Conservation (phyloP, 2,113 vertebrate species). For the Hemicordylus capensis region DNA sequence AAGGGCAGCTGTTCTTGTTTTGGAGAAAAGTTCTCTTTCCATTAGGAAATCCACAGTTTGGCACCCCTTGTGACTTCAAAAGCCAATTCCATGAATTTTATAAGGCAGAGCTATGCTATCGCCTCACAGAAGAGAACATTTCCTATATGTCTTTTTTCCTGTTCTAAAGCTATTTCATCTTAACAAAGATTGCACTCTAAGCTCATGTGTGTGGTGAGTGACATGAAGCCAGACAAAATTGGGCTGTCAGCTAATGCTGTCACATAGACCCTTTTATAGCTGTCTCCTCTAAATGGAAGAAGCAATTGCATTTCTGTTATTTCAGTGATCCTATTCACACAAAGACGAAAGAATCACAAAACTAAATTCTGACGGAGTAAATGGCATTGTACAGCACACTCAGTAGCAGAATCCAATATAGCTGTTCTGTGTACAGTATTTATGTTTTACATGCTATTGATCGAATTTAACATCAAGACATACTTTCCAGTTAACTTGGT, state of each 20-base stretch:
- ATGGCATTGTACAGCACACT: constrained; percentile 7
- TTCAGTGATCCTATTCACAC: constrained; percentile 16
- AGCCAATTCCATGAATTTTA: constrained; percentile 18
- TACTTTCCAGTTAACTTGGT: constrained; percentile 19
- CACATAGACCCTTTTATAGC: neutral
- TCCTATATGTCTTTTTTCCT: neutral
- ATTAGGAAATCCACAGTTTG: constrained; percentile 31
- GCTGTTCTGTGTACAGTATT: neutral
- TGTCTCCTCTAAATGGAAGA: constrained; percentile 6
- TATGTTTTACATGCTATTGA: constrained; percentile 15
- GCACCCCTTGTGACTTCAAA: neutral
- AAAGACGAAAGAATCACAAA: neutral
- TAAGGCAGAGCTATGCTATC: neutral
- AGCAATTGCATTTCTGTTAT: neutral
- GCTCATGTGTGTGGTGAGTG: constrained; percentile 15
- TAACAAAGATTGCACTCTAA: neutral
- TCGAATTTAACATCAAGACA: neutral
- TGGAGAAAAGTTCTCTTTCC: constrained; percentile 32
- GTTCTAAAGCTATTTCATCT: neutral
- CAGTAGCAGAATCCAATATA: neutral
- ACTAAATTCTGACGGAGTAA: neutral
- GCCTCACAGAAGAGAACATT: neutral
- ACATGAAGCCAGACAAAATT: constrained; percentile 1
- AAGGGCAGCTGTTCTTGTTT: constrained; percentile 11
- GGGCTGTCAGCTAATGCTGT: constrained; percentile 1